Percentiles rank a stretch among this genome's conserved stretches.
Conservation (phyloP, 2,888 invertebrate species). For the Taphrorychus bicolor region DNA sequence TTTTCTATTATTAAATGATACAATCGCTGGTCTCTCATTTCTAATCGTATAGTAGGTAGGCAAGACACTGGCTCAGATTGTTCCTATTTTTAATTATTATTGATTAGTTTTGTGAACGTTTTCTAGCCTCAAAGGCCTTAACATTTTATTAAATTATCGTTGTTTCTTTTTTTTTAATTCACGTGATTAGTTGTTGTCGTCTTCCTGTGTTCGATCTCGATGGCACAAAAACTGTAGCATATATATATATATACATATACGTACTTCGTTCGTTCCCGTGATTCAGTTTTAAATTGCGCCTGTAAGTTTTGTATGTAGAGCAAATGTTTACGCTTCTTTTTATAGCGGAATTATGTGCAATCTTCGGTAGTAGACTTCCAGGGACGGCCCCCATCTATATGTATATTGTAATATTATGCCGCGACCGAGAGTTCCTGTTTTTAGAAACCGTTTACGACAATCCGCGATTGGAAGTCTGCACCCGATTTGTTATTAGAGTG, state of each 20-base stretch:
- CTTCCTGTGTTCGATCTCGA: slow-evolving; percentile 60
- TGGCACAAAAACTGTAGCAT: slow-evolving; percentile 37
- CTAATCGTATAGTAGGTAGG: slow-evolving; percentile 18
- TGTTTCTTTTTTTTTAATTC: neutral
- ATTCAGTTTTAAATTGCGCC: slow-evolving; percentile 10
- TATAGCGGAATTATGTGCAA: slow-evolving; percentile 42
- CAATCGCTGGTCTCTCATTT: slow-evolving; percentile 16
- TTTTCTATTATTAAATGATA: neutral
- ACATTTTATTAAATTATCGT: slow-evolving; percentile 46
- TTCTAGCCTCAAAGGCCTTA: slow-evolving; percentile 48
- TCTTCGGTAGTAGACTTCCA: slow-evolving; percentile 39
- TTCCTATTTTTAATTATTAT: slow-evolving; percentile 38
- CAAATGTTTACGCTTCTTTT: slow-evolving; percentile 50
- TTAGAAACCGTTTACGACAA: slow-evolving; percentile 22
- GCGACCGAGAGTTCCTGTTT: slow-evolving; percentile 35
- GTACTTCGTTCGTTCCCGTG: slow-evolving; percentile 24
- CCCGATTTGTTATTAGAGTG: slow-evolving; percentile 14
- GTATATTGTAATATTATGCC: slow-evolving; percentile 16
- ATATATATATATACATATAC: too few relatives aligned
- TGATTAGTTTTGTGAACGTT: slow-evolving; percentile 22
- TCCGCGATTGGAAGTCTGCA: slow-evolving; percentile 46
- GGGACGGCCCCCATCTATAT: slow-evolving; percentile 12
- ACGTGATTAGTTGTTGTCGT: slow-evolving; percentile 41
- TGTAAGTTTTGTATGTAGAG: slow-evolving; percentile 48
- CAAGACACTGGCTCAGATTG: slow-evolving; percentile 39